Evolutionary conservation across 2,797 vertebrate species (phyloP).

Genomic region (Atherinosoma microstoma): DNA sequence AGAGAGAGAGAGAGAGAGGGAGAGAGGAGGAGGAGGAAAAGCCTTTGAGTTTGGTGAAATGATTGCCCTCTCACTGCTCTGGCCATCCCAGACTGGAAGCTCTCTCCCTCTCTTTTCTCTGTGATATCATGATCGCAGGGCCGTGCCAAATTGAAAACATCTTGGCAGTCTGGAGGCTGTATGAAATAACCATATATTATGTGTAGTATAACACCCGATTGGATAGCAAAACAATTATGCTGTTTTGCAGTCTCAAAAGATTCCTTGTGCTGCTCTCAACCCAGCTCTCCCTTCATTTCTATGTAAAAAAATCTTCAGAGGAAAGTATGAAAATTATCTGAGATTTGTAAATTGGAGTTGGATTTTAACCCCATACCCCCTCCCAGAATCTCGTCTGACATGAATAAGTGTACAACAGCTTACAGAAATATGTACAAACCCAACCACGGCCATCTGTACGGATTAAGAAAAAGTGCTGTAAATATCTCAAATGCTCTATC

Average conservation of each 20-base stretch:
- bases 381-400: conserved; percentile 58
- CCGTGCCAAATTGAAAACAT: conserved; percentile 90
- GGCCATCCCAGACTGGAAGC: conserved; percentile 84
- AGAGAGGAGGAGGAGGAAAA: conserved; percentile 32
- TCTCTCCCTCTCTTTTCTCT: conserved; percentile 67
- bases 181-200: conserved; percentile 89
- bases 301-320: conserved; percentile 73
- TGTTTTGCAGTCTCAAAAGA: conserved; percentile 82
- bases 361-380: conserved; percentile 58
- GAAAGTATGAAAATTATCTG: conserved; percentile 73
- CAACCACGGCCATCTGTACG: conserved; percentile 62
- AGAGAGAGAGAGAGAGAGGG: conserved; percentile 35
- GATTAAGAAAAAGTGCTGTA: conserved; percentile 73
- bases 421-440: conserved; percentile 49
- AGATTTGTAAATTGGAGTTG: conserved; percentile 75
- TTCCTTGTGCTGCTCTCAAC: conserved; percentile 66
- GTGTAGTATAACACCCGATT: conserved; percentile 85
- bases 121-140: conserved; percentile 88
- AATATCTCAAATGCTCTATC: conserved; percentile 65
- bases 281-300: conserved; percentile 68
- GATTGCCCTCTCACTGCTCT: conserved; percentile 82
- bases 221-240: conserved; percentile 85
- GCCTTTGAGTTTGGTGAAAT: conserved; percentile 85
- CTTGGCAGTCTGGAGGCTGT: conserved; percentile 87
- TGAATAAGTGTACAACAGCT: conserved; percentile 72